Base-by-base conservation (phyloP, 1,140 invertebrate species). In the Drosophila littoralis region DNA sequence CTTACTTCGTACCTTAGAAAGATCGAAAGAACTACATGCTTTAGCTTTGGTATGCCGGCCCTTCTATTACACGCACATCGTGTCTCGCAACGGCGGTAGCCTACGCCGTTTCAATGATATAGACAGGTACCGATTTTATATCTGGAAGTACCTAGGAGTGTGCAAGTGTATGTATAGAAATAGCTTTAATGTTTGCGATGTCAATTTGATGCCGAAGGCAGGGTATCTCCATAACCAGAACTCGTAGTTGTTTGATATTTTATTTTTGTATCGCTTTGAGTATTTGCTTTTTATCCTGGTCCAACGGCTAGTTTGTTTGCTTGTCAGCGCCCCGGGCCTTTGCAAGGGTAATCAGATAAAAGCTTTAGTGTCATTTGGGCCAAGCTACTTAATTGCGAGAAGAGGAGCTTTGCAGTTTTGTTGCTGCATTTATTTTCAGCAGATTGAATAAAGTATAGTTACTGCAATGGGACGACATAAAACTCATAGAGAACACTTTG, bases 341-440 rank as follows among this genome's bases (percentile, higher is more conserved):
- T 70, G 63, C 63, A 17, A 67, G 74, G 77, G 77, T 88, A 89
- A 88, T 78, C 83, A 89, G 84, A 89, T 89, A 84, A 83, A 88
- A 84, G 74, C 80, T 75, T 88, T 81, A 89, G 80, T 83, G 80
- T 72, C 74, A 72, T 78, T 89, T 77, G 79, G 79, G 65, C 69
- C 67, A 83, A 88, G 77, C 75, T 68, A 84, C 77, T 84, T 88
- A 83, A 88, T 89, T 83, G 84, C 70, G 67, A 74, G 64, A 89
- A 80, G 75, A 71, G 54, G 65, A 70, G 40, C 57, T 58, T 54
- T 33, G 46, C 75, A 55, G 74, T 40, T 43, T 33, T 17, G 22
- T 28, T 61, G 28, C 58, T 57, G 57, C 46, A 79, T 74, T 74
- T 46, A 69, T 55, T 74, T 52, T 60, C 42, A 66, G 35, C n/a